Evolutionary conservation across 2,888 invertebrate species (phyloP).

Genomic region (Abscondita cerata): DNA sequence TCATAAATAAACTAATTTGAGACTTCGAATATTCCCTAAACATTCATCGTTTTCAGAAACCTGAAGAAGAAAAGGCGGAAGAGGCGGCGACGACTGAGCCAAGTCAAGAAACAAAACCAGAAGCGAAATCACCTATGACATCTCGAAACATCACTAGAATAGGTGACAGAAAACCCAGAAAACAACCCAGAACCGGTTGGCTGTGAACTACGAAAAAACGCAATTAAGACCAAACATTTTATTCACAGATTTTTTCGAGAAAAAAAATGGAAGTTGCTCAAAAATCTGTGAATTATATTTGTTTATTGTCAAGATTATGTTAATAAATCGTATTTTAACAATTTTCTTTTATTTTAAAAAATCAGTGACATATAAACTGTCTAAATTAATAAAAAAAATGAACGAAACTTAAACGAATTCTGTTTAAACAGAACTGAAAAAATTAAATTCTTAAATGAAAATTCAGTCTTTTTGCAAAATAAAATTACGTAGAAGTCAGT

Average conservation of each 20-base stretch:
- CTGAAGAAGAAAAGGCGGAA: not conserved
- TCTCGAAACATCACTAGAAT: conserved; percentile 57
- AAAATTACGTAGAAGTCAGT: too few species aligned
- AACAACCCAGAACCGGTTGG: conserved; percentile 69
- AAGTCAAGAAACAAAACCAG: not conserved
- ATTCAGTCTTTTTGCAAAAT: too few species aligned
- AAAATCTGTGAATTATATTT: conserved; percentile 7
- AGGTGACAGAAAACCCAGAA: conserved; percentile 63
- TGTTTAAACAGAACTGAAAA: too few species aligned
- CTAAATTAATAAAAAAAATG: too few species aligned
- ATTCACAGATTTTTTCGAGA: conserved; percentile 3
- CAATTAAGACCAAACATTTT: not conserved
- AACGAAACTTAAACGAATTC: too few species aligned
- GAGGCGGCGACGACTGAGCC: not conserved
- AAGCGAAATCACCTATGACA: conserved; percentile 41
- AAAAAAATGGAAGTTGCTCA: conserved; percentile 14
- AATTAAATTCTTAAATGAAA: too few species aligned
- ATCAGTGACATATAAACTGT: too few species aligned
- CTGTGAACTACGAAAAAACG: conserved; percentile 53
- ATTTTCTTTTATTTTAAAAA: too few species aligned
- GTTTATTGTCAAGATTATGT: conserved; percentile 18
- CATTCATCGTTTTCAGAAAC: not conserved
- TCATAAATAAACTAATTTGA: too few species aligned
- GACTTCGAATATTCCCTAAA: not conserved
- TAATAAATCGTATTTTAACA: not conserved